These are phyloP conservation scores for Eristalis arbustorum DNA, from an alignment of 2,888 invertebrate species.

Conservation along the genomic window DNA sequence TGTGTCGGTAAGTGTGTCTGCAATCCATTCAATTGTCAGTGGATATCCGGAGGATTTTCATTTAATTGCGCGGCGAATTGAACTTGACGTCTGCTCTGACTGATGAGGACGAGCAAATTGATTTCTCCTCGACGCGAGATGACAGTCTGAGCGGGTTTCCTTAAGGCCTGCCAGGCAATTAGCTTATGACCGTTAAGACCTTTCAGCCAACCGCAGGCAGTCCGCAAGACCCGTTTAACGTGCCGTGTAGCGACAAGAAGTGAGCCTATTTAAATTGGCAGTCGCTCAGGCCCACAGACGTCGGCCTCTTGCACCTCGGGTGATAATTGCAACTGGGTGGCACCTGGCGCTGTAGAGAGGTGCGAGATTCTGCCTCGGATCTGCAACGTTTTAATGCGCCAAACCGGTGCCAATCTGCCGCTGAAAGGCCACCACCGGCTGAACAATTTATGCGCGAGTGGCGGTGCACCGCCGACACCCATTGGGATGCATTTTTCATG, in stretches of 20 bases:
- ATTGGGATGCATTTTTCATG: constrained; percentile 67
- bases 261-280: constrained; percentile 53
- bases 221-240: not conserved
- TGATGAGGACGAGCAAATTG: not conserved
- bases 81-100: constrained; percentile 3
- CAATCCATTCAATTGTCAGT: constrained; percentile 48
- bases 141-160: not conserved
- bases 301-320: constrained; percentile 49
- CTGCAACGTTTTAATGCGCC: constrained; percentile 30
- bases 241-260: not conserved
- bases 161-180: not conserved
- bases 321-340: constrained; percentile 67
- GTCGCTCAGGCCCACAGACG: constrained; percentile 1
- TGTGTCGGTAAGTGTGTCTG: constrained; percentile 9
- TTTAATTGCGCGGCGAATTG: constrained; percentile 56
- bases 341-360: not conserved
- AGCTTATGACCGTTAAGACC: not conserved
- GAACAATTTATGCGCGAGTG: constrained; percentile 60
- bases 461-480: constrained; percentile 42
- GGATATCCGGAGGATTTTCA: constrained; percentile 50
- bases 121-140: not conserved
- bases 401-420: constrained; percentile 48
- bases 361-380: constrained; percentile 14
- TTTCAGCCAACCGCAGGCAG: not conserved
- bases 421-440: constrained; percentile 7